These are phyloP conservation scores for Nezara viridula DNA, from an alignment of 2,888 invertebrate genomes.

Conservation along the genomic window DNA sequence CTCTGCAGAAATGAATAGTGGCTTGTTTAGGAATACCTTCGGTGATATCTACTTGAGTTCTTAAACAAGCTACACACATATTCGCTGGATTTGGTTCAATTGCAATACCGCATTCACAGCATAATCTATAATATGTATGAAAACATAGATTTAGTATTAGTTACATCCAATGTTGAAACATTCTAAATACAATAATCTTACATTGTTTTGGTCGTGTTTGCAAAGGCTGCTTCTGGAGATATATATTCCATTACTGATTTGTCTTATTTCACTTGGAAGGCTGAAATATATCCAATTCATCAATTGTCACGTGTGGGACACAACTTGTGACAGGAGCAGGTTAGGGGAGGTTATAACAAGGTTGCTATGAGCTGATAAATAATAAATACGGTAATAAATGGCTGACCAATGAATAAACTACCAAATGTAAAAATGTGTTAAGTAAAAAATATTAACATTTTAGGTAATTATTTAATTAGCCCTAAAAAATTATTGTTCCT, in stretches of 20 bases:
- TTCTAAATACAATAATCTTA: background rate
- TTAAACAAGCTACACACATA: conserved; percentile 96
- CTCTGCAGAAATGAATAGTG: conserved; percentile 89
- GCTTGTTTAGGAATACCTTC: conserved; percentile 96
- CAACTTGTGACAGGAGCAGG: background rate
- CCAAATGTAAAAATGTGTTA: too few relatives aligned
- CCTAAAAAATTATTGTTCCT: too few relatives aligned
- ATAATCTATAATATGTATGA: conserved; percentile 75
- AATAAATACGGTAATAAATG: background rate
- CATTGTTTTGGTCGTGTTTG: conserved; percentile 7
- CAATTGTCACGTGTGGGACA: background rate
- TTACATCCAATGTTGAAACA: background rate
- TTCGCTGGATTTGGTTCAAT: conserved; percentile 97
- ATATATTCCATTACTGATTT: conserved; percentile 10
- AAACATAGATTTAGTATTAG: background rate
- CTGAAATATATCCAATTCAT: background rate
- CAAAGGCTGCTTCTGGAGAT: background rate
- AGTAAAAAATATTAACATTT: too few relatives aligned
- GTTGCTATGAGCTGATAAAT: background rate
- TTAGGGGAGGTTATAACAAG: background rate
- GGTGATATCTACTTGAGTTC: conserved; percentile 94
- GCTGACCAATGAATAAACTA: too few relatives aligned
- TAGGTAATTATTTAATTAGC: too few relatives aligned
- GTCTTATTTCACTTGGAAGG: background rate
- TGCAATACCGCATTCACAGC: conserved; percentile 92